These are phyloP conservation scores for Amaurobius ferox DNA, from an alignment of 2,888 invertebrate genomes.

Conservation along the genomic window DNA sequence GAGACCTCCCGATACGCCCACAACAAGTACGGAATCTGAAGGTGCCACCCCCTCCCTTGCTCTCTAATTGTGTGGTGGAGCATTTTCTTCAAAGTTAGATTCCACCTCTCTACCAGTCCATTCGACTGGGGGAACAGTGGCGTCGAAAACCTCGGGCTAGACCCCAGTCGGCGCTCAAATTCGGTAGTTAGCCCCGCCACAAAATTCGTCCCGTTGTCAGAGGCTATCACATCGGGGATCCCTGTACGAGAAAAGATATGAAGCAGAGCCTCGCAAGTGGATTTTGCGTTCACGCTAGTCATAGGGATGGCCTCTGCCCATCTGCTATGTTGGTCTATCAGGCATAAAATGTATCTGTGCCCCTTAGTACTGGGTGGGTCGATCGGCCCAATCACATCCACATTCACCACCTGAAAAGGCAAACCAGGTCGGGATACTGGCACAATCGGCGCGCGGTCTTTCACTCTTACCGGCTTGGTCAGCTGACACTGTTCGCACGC, in stretches of 20 bases:
- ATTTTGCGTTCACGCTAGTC: neutral
- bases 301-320: neutral
- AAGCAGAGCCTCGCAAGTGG: neutral
- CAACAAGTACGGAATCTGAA: neutral
- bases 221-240: neutral
- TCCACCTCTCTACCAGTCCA: neutral
- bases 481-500: neutral
- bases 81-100: neutral
- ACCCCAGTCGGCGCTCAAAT: neutral
- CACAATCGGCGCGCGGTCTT: neutral
- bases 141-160: neutral
- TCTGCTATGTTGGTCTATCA: neutral
- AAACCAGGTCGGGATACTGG: neutral
- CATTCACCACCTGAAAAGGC: neutral
- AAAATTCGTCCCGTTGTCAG: neutral
- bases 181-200: neutral
- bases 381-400: neutral
- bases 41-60: conserved; percentile 2
- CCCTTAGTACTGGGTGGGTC: neutral
- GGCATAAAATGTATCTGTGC: neutral
- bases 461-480: neutral
- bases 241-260: neutral
- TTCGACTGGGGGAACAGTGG: neutral
- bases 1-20: neutral
- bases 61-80: neutral